These are phyloP conservation scores for Corythornis vintsioides DNA, from an alignment of 2,113 vertebrate genomes.

Conservation along the genomic window DNA sequence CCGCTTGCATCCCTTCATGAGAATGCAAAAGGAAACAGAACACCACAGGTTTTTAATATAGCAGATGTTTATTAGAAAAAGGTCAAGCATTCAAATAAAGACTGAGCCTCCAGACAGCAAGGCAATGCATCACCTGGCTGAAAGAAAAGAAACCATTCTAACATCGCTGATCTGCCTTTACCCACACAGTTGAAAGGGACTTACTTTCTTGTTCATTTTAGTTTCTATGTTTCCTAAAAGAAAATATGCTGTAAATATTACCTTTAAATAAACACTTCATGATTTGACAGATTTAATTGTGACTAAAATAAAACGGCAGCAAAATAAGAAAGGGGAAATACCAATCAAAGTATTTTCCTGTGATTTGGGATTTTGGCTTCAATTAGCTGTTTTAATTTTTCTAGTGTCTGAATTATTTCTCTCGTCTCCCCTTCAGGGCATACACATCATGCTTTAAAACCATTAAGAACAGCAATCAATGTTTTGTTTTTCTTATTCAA, in stretches of 20 bases:
- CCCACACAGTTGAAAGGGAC: not conserved
- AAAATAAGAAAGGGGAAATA: not conserved
- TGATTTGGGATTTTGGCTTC: not conserved
- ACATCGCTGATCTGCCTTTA: not conserved
- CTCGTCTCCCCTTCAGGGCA: not conserved
- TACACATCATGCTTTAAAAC: not conserved
- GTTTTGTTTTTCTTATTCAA: not conserved
- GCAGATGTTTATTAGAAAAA: not conserved
- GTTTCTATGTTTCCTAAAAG: not conserved
- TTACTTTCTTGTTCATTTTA: not conserved
- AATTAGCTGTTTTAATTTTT: not conserved
- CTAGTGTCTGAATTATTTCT: constrained; percentile 3
- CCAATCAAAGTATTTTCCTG: not conserved
- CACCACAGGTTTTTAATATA: not conserved
- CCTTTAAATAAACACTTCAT: not conserved
- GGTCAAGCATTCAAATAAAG: not conserved
- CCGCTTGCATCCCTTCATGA: not conserved
- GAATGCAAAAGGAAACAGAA: not conserved
- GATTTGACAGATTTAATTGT: not conserved
- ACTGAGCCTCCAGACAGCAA: not conserved
- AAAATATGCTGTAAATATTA: not conserved
- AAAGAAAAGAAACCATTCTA: not conserved
- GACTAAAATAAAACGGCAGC: not conserved
- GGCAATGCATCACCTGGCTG: not conserved
- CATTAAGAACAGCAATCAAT: not conserved